Conservation (phyloP, 1,140 invertebrate genomes). For the Formica selysi region DNA sequence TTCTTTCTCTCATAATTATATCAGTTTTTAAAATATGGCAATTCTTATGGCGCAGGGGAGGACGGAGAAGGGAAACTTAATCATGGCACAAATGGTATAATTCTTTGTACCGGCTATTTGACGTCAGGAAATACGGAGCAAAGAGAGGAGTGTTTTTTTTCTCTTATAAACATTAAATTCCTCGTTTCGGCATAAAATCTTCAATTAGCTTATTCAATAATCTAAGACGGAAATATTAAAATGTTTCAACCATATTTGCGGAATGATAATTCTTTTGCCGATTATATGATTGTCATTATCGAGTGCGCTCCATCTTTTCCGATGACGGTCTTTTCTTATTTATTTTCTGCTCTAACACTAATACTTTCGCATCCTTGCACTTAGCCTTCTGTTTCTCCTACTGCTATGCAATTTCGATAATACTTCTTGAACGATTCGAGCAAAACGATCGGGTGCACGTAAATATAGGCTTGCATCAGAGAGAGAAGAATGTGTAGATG, state of each 20-base stretch:
- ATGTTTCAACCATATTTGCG: background rate
- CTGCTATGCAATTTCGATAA: constrained; percentile 52
- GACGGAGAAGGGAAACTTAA: constrained; percentile 29
- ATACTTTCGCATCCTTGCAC: background rate
- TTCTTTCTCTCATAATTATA: constrained; percentile 38
- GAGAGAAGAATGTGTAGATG: background rate
- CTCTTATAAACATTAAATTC: background rate
- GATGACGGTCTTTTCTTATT: background rate
- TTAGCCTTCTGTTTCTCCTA: constrained; percentile 39
- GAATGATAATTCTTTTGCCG: background rate
- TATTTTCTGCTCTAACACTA: constrained; percentile 34
- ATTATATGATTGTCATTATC: background rate
- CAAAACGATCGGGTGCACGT: background rate
- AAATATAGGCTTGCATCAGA: background rate
- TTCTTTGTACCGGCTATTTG: constrained; percentile 44
- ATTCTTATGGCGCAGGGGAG: constrained; percentile 70
- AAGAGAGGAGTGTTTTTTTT: background rate
- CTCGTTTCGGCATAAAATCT: background rate
- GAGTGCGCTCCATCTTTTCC: background rate
- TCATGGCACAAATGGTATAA: constrained; percentile 70
- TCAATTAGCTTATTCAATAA: background rate
- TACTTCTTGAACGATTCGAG: constrained; percentile 61
- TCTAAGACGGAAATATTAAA: background rate
- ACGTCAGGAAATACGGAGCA: background rate
- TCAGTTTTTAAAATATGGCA: constrained; percentile 72